Base-by-base conservation (phyloP, 1,140 invertebrate species). In the Hyles euphorbiae region DNA sequence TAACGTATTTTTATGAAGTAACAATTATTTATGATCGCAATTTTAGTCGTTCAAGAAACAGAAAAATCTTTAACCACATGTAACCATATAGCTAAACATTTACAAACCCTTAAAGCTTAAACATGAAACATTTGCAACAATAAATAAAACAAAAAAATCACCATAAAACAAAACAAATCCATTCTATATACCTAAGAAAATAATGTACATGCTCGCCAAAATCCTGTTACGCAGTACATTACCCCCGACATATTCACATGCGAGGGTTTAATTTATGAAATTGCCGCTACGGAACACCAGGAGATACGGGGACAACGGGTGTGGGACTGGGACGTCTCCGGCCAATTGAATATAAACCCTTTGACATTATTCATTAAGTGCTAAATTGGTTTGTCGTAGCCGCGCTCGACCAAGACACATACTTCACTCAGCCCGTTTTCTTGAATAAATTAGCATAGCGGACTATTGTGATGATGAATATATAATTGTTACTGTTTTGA, bases 251-350 rank as follows among this genome's bases (percentile, higher is more conserved):
- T 63, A 52, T 70, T 68, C 58, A 61, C 63, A 52, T 59, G 61
- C 69, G 54, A 44, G 56, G 54, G 48, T 67, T 72, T 78, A 78
- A 79, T 79, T 79, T 79, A 74, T 71, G 70, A 81, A 76, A 74
- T 76, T 76, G 67, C 65, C 58, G 56, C 67, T 54, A 55, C 59
- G 64, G 63, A 69, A 72, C 71, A 74, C 70, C 59, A 22, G 55
- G 52, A 49, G 60, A 67, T 54, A 68, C 58, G 40, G 47, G n/a
- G 47, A 12, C 67, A 69, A 72, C 63, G 68, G 67, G 54, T 55
- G 63, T 55, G 46, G 53, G 62, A 12, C 58, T 50, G 62, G 53
- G 49, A 60, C 11, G 47, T 43, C 33, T 12, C 12, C 49, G 8
- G 34, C 55, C 62, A 68, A 69, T 71, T 67, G 61, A 76, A 76